Evolutionary conservation across 2,113 vertebrate species (phyloP).

Genomic region (Cavia porcellus): DNA sequence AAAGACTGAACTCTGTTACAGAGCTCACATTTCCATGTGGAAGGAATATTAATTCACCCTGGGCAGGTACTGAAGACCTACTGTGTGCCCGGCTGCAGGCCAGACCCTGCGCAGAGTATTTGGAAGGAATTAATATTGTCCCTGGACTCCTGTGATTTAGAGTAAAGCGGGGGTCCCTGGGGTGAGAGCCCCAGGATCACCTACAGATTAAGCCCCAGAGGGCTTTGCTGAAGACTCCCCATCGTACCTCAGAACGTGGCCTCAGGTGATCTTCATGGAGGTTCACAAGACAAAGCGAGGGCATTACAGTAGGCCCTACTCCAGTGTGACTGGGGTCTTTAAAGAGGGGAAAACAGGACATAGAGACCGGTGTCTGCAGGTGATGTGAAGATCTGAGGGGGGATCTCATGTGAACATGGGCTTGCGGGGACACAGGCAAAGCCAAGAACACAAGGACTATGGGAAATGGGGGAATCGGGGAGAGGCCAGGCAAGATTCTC

Average conservation of each 20-base stretch:
- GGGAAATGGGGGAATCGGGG: neutral
- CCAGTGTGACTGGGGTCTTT: neutral
- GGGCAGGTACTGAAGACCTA: neutral
- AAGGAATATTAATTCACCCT: conserved; percentile 17
- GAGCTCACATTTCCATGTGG: neutral
- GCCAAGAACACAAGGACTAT: neutral
- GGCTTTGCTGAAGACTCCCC: neutral
- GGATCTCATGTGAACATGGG: too few species aligned
- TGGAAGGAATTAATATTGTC: neutral
- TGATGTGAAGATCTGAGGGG: neutral
- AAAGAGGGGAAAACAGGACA: neutral
- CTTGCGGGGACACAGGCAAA: neutral
- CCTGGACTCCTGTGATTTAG: fast-evolving
- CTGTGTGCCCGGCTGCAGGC: neutral
- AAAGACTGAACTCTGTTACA: neutral
- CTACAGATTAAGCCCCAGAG: neutral
- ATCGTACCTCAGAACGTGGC: neutral
- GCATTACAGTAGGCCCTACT: neutral
- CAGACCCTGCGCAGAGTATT: neutral
- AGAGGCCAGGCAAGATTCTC: neutral
- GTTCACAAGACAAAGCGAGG: neutral
- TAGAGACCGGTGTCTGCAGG: fast-evolving
- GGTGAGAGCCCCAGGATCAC: neutral
- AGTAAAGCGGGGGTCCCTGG: neutral
- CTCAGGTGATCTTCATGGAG: neutral